Evolutionary conservation across 92 coral and sea anemone genomes (phyloP), one percentile per base, ranked within the genome.

Genomic region (Heliopora coerulea): DNA sequence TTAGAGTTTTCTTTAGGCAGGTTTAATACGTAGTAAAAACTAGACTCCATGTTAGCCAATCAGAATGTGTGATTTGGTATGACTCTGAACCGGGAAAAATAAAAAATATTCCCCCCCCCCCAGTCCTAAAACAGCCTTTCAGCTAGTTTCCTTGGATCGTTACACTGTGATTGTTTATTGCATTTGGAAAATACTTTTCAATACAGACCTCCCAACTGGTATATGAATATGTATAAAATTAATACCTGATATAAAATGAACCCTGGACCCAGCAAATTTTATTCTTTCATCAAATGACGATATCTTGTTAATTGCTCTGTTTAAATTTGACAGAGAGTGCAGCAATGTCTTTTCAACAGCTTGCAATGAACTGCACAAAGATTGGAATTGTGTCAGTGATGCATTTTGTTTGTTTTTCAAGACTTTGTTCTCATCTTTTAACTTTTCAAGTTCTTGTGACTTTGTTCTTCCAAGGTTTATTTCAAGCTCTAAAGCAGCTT

Each of bases 181-280:
- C n/a, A n/a, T n/a, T n/a, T n/a, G n/a, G n/a, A n/a, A n/a, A n/a
- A n/a, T n/a, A n/a, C n/a, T n/a, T n/a, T n/a, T n/a, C n/a, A n/a
- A n/a, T n/a, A n/a, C n/a, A n/a, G n/a, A n/a, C n/a, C n/a, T n/a
- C n/a, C n/a, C n/a, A n/a, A n/a, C n/a, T n/a, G n/a, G n/a, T n/a
- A n/a, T n/a, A n/a, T n/a, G n/a, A n/a, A n/a, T n/a, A n/a, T 37
- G 42, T 37, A 37, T 37, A 46, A 6, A 6, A 46, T 10, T 46
- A 46, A 34, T 70, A 91, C 97, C 97, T 87, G 90, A 86, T 40
- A 91, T 82, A 57, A 91, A 89, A 37, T 82, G 83, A 54, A 91
- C 79, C 64, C 97, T 76, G 3, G 91, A 89, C 17, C 73, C 74
- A 70, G 97, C 97, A 89, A 91, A 91, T 44, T 74, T 83, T 24